These are phyloP conservation scores for Zeuzera pyrina DNA, from an alignment of 2,888 invertebrate genomes.

Conservation along the genomic window DNA sequence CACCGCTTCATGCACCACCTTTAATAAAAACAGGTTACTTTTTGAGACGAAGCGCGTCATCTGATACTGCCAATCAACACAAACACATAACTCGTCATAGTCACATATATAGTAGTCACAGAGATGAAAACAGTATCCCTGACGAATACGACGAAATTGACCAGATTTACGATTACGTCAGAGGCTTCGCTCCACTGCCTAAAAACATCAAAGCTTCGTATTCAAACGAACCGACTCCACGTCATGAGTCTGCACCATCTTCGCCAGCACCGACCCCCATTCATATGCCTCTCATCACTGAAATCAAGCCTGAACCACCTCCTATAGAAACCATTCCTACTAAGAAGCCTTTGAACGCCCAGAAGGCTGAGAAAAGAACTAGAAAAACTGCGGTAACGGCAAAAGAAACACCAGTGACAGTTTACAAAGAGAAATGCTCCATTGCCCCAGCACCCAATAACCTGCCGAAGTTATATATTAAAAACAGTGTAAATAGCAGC, in stretches of 20 bases:
- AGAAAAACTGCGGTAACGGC: conserved; percentile 75
- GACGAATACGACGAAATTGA: conserved; percentile 97
- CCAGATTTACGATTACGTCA: conserved; percentile 96
- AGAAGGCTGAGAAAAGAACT: conserved; percentile 82
- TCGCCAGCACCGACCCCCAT: conserved; percentile 71
- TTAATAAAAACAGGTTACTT: conserved; percentile 78
- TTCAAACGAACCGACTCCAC: conserved; percentile 49
- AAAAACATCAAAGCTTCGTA: conserved; percentile 83
- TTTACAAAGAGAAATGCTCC: conserved; percentile 73
- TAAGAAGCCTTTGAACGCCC: conserved; percentile 76
- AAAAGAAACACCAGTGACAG: conserved; percentile 70
- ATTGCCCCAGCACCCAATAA: conserved; percentile 65
- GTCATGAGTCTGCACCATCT: conserved; percentile 72
- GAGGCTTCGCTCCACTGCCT: conserved; percentile 92
- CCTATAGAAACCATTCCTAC: conserved; percentile 94
- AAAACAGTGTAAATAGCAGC: conserved; percentile 78
- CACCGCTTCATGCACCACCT: conserved; percentile 53
- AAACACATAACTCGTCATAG: conserved; percentile 65
- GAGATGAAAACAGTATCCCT: conserved; percentile 77
- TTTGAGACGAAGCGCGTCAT: conserved; percentile 83
- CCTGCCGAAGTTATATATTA: conserved; percentile 84
- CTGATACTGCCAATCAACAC: conserved; percentile 78
- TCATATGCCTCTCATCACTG: conserved; percentile 66
- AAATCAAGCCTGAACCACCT: conserved; percentile 88
- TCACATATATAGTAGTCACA: conserved; percentile 70